A percentile compares a stretch with the other conserved stretches of the same genome.
Conservation (phyloP, 2,888 invertebrate species). For the Apotomis betuletana region DNA sequence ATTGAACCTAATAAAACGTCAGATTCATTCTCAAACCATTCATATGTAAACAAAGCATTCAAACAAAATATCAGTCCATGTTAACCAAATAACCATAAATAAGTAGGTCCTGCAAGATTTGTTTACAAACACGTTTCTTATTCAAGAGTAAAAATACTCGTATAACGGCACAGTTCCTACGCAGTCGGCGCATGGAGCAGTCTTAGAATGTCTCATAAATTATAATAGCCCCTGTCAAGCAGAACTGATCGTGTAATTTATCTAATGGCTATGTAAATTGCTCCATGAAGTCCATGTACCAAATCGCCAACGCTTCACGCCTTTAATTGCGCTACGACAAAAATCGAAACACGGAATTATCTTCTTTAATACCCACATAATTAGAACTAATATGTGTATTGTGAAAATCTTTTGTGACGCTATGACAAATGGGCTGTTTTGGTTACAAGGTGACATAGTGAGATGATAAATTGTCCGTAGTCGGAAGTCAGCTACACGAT, state of each 20-base stretch:
- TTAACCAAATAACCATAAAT: neutral
- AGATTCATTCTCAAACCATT: too few species aligned
- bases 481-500: constrained; percentile 34
- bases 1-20: too few species aligned
- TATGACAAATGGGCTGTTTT: constrained; percentile 55
- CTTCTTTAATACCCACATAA: constrained; percentile 14
- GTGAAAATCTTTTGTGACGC: constrained; percentile 48
- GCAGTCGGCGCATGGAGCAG: neutral
- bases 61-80: neutral
- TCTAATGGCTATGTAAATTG: constrained; percentile 48
- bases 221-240: constrained; percentile 47
- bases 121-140: neutral
- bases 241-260: constrained; percentile 48
- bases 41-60: neutral
- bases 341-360: constrained; percentile 24
- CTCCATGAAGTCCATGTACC: constrained; percentile 37
- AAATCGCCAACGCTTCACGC: constrained; percentile 48
- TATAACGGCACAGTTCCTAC: constrained; percentile 10
- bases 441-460: constrained; percentile 51
- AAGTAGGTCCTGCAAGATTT: neutral
- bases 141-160: neutral
- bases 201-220: constrained; percentile 43
- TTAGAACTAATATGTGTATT: constrained; percentile 35
- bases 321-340: constrained; percentile 44
- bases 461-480: constrained; percentile 48